phyloP scores from a whole-genome alignment of 2,113 vertebrate species.

The Gallinago undulata region DNA sequence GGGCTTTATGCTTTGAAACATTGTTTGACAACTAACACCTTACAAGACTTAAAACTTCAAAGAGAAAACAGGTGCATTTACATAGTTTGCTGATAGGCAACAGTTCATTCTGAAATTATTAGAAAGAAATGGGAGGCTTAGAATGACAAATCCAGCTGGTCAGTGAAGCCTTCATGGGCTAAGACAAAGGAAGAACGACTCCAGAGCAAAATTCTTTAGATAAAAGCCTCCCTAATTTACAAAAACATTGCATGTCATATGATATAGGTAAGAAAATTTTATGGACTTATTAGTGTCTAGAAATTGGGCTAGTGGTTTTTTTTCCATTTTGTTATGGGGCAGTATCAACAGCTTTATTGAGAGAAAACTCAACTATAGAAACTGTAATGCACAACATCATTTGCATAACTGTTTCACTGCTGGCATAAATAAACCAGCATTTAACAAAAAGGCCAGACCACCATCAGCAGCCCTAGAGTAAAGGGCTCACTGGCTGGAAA shows the following conservation, averaged over 20 bases:
- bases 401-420: background rate
- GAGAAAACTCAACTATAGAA: background rate
- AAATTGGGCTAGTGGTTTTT: background rate
- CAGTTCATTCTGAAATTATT: background rate
- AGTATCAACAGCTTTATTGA: background rate
- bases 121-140: background rate
- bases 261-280: background rate
- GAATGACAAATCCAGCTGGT: background rate
- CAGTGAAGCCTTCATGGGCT: background rate
- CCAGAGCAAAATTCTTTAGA: background rate
- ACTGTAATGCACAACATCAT: background rate
- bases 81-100: background rate
- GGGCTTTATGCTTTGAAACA: background rate
- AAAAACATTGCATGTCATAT: background rate
- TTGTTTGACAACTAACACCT: rapidly evolving
- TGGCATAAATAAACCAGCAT: background rate
- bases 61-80: background rate
- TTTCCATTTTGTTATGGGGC: background rate
- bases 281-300: background rate
- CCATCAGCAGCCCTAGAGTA: background rate
- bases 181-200: background rate
- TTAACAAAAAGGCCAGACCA: background rate
- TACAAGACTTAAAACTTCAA: background rate
- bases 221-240: background rate
- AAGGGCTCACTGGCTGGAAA: background rate